Evolutionary conservation across 2,797 vertebrate species (phyloP), one percentile per base, ranked within the genome.

Genomic region (Scolopax rusticola): DNA sequence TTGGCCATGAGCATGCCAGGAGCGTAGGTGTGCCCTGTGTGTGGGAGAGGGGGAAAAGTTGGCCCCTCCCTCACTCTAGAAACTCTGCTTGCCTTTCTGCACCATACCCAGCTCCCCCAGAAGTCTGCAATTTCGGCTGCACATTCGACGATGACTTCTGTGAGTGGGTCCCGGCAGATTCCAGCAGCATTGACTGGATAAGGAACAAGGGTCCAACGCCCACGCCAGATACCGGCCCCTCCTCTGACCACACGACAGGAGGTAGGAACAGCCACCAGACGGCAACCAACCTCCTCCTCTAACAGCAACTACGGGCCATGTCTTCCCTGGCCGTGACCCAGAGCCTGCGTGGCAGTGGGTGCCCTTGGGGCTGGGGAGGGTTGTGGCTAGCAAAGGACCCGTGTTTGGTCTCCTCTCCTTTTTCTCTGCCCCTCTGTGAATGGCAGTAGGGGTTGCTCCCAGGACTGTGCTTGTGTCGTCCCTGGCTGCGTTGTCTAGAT

Each of bases 221-320:
- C 27, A 97, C 98, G 2, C 43, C 60, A 38, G 45, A 86, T 27
- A 98, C 98, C 9, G 98, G 98, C n/a, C 98, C 98, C n/a, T 93
- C 94, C 25, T 78, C 96, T 78, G 98, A 99, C 95, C 98, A 99
- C 97, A 99, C 98, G 3, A 98, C 97, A 28, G 98, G 98, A 98
- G 98, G 99, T 95, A 93, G n/a, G 90, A 74, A 20, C 36, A 32
- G 63, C 57, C 71, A 1, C 8, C 14, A 4, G 38, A 11, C 1
- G 50, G 25, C 16, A 20, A 43, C 30, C 47, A 38, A 32, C 8
- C 12, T 36, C 23, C 12, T 60, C 36, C 11, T 64, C 36, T 16
- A 6, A 23, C 23, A 23, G 41, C 4, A 3, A 56, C 32, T 19
- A 7, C 9, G 8, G 43, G 15, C 27, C 51, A 5, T 0, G 0